Evolutionary conservation across 1,140 invertebrate genomes (phyloP).

Genomic region (Psix sp.): DNA sequence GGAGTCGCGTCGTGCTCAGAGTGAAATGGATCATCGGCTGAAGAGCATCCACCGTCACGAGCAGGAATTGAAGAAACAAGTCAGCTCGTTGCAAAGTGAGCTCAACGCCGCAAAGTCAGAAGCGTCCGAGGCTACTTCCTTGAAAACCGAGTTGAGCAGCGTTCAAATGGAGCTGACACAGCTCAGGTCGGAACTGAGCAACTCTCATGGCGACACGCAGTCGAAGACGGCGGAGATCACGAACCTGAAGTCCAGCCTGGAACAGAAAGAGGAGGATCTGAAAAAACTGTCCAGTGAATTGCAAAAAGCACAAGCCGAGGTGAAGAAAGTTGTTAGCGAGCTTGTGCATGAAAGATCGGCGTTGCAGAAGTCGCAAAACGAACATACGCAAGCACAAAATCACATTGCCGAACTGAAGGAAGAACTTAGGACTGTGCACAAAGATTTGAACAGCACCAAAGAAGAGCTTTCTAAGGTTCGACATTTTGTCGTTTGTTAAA

Average conservation of each 20-base stretch:
- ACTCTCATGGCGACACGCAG: slow-evolving; percentile 61
- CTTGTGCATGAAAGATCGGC: slow-evolving; percentile 53
- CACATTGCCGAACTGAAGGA: slow-evolving; percentile 62
- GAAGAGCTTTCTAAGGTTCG: slow-evolving; percentile 62
- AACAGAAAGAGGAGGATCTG: slow-evolving; percentile 63
- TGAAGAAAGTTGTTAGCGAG: slow-evolving; percentile 59
- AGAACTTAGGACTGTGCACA: slow-evolving; percentile 59
- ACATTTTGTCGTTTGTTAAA: too few relatives aligned
- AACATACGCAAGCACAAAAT: slow-evolving; percentile 62
- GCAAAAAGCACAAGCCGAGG: slow-evolving; percentile 60
- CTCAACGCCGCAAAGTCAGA: slow-evolving; percentile 64
- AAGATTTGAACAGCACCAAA: slow-evolving; percentile 61
- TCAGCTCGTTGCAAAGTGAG: slow-evolving; percentile 68
- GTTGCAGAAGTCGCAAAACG: slow-evolving; percentile 50
- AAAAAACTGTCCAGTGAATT: slow-evolving; percentile 55
- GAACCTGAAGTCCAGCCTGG: slow-evolving; percentile 51
- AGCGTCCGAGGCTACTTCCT: slow-evolving; percentile 59
- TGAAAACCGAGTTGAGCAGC: slow-evolving; percentile 66
- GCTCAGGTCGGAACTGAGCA: slow-evolving; percentile 62
- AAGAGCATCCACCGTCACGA: slow-evolving; percentile 72
- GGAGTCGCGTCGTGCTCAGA: slow-evolving; percentile 77
- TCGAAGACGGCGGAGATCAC: slow-evolving; percentile 62
- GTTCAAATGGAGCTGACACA: slow-evolving; percentile 64
- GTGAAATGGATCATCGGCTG: slow-evolving; percentile 78
- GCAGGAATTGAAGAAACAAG: slow-evolving; percentile 72